These are phyloP conservation scores for Noctua janthina DNA, from an alignment of 2,888 invertebrate species.

Conservation along the genomic window DNA sequence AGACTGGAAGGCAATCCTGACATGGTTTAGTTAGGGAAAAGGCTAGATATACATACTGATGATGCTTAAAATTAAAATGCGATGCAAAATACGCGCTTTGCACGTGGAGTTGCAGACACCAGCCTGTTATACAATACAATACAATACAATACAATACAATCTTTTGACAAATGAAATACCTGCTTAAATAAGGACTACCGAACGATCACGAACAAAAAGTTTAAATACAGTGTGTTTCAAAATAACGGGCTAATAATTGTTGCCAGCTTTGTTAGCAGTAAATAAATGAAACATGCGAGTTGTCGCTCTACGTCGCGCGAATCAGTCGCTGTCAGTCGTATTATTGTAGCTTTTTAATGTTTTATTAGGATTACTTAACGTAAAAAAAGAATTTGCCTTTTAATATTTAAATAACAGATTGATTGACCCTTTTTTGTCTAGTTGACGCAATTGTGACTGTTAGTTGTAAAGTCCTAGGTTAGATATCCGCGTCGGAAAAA, in stretches of 20 bases:
- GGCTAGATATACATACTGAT: background rate
- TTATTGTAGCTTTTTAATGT: conserved; percentile 14
- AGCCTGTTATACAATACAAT: too few relatives aligned
- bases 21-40: background rate
- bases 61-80: background rate
- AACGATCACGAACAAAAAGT: conserved; percentile 6
- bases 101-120: too few relatives aligned
- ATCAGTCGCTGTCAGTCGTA: conserved; percentile 28
- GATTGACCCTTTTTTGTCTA: background rate
- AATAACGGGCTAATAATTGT: conserved; percentile 60
- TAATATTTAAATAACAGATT: background rate
- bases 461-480: background rate
- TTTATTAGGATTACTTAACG: background rate
- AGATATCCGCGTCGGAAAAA: background rate
- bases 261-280: conserved; percentile 38
- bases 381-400: background rate
- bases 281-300: conserved; percentile 62
- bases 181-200: conserved; percentile 11
- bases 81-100: too few relatives aligned
- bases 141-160: too few relatives aligned
- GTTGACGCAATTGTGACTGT: background rate
- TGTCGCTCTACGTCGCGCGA: conserved; percentile 43
- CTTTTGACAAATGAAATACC: background rate
- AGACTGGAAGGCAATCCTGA: background rate
- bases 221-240: conserved; percentile 21